A percentile compares a stretch with the other conserved stretches of the same genome.
Evolutionary conservation across 2,888 invertebrate species (phyloP).

Genomic region (Cancer borealis): DNA sequence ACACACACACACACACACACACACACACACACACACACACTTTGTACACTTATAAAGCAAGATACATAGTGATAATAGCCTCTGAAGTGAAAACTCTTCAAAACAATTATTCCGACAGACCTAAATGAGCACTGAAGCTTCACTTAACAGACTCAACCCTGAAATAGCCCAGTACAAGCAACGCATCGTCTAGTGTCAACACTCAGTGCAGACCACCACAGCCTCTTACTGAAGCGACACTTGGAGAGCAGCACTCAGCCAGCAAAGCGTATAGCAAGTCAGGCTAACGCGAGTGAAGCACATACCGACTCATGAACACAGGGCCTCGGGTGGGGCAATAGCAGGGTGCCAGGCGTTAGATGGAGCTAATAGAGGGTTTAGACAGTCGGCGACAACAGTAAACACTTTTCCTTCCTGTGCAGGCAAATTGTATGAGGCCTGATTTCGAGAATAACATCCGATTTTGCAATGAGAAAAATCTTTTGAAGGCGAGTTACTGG

Average conservation of each 20-base stretch:
- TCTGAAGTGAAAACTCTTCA: slow-evolving; percentile 26
- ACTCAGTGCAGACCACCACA: neutral
- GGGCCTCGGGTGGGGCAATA: slow-evolving; percentile 30
- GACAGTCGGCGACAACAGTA: neutral
- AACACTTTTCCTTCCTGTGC: neutral
- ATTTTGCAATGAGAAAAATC: neutral
- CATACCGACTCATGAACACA: slow-evolving; percentile 27
- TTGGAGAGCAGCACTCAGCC: slow-evolving; percentile 1
- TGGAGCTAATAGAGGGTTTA: neutral
- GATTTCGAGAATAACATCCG: neutral
- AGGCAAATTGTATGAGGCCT: neutral
- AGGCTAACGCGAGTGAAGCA: slow-evolving; percentile 18
- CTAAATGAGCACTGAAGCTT: slow-evolving; percentile 33
- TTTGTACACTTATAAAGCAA: slow-evolving; percentile 43
- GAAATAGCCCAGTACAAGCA: slow-evolving; percentile 10
- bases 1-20: slow-evolving; percentile 28
- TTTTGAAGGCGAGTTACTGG: neutral
- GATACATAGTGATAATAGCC: slow-evolving; percentile 28
- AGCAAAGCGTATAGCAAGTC: slow-evolving; percentile 29
- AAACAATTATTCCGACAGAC: slow-evolving; percentile 20
- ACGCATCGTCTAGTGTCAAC: neutral
- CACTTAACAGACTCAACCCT: slow-evolving; percentile 22
- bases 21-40: slow-evolving; percentile 43
- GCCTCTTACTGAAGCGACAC: slow-evolving; percentile 14
- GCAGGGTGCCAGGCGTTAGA: slow-evolving; percentile 39